Conservation (phyloP, 1,140 invertebrate species). For the Pogonognathellus flavescens region DNA sequence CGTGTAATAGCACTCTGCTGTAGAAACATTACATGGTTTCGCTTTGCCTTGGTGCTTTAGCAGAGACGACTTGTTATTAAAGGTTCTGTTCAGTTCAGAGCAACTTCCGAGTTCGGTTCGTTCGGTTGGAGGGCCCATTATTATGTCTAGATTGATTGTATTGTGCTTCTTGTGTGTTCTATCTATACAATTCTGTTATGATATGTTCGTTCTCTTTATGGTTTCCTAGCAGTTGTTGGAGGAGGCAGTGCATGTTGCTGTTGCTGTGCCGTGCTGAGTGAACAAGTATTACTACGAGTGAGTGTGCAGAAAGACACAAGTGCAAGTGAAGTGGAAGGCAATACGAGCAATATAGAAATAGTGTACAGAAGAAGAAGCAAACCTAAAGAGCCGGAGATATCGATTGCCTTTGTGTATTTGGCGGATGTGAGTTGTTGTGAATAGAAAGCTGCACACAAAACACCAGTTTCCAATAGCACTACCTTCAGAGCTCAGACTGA, state of each 20-base stretch:
- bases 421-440: constrained; percentile 26
- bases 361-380: constrained; percentile 35
- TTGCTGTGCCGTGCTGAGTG: constrained; percentile 12
- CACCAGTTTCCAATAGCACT: constrained; percentile 1
- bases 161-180: constrained; percentile 35
- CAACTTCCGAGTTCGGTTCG: constrained; percentile 36
- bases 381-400: constrained; percentile 34
- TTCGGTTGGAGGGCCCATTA: constrained; percentile 31
- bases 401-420: constrained; percentile 31
- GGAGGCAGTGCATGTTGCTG: not conserved
- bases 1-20: too few species aligned
- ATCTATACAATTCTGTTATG: constrained; percentile 29
- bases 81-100: constrained; percentile 39
- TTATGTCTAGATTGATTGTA: constrained; percentile 32
- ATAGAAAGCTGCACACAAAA: constrained; percentile 26
- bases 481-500: constrained; percentile 12
- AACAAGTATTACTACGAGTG: constrained; percentile 24
- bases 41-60: not conserved
- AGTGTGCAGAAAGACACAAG: constrained; percentile 32
- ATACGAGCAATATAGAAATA: constrained; percentile 17
- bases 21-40: too few species aligned
- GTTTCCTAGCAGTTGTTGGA: not conserved
- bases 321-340: constrained; percentile 28
- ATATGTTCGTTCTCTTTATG: constrained; percentile 29
- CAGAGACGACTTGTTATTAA: constrained; percentile 14